Percentiles rank a stretch among this genome's conserved stretches.
These are phyloP conservation scores for Ptilodon capucinus DNA, from an alignment of 2,888 invertebrate species.

Conservation along the genomic window DNA sequence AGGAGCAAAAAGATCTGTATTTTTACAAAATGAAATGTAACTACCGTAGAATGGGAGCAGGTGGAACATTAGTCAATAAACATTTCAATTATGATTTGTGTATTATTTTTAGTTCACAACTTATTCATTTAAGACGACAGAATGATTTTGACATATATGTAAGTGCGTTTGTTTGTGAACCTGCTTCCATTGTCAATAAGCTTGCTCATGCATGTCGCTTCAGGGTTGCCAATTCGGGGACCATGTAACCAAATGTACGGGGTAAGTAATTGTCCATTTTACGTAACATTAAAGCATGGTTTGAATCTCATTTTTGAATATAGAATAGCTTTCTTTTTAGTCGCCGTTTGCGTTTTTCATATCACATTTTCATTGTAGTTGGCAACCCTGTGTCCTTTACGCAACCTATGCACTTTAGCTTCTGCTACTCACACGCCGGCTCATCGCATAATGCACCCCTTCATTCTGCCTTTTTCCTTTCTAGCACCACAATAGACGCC, in stretches of 20 bases:
- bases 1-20: conserved; percentile 25
- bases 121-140: background rate
- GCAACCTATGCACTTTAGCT: conserved; percentile 36
- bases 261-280: too few species aligned
- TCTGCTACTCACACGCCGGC: conserved; percentile 21
- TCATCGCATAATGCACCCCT: conserved; percentile 13
- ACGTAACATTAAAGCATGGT: too few species aligned
- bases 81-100: conserved; percentile 36
- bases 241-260: too few species aligned
- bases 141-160: conserved; percentile 6
- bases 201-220: conserved; percentile 25
- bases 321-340: too few species aligned
- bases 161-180: conserved; percentile 39
- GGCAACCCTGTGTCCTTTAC: conserved; percentile 8
- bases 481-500: conserved; percentile 40
- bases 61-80: conserved; percentile 51
- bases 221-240: background rate
- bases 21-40: conserved; percentile 25
- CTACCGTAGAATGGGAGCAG: conserved; percentile 57
- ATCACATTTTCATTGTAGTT: background rate
- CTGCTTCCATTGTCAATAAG: conserved; percentile 66
- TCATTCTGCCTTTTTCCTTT: conserved; percentile 30
- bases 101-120: conserved; percentile 32
- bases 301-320: too few species aligned
- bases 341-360: too few species aligned